A percentile compares a stretch with the other conserved stretches of the same genome.
Conservation (phyloP, 2,113 vertebrate species). For the Tragelaphus imberbis region DNA sequence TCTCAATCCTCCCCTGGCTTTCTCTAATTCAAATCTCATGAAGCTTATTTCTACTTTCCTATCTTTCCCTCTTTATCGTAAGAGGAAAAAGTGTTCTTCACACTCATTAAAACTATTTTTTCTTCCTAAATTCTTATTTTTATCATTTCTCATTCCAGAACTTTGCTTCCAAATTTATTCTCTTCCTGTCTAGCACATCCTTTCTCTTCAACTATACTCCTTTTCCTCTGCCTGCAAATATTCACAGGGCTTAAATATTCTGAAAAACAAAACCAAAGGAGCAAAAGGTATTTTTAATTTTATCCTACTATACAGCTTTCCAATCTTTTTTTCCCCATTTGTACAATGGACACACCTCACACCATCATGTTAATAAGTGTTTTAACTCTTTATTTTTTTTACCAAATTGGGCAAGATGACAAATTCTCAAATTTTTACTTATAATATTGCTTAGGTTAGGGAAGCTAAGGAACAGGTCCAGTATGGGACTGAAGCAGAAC, state of each 20-base stretch:
- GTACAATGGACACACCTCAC: background rate
- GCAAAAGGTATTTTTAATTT: background rate
- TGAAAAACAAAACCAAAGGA: background rate
- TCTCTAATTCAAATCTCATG: background rate
- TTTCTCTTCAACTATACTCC: background rate
- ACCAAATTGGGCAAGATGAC: background rate
- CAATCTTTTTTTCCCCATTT: background rate
- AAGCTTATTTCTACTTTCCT: background rate
- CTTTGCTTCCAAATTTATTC: background rate
- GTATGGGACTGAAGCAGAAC: background rate
- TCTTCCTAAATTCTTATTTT: background rate
- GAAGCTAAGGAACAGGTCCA: background rate
- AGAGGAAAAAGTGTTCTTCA: background rate
- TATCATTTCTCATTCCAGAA: background rate
- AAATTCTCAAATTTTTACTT: background rate
- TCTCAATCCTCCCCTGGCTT: fast-evolving
- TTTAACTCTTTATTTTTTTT: background rate
- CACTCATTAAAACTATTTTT: background rate
- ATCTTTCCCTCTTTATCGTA: background rate
- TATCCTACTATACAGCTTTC: background rate
- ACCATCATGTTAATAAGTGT: background rate
- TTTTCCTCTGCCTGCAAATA: background rate
- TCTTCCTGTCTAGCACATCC: background rate
- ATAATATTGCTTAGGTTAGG: background rate
- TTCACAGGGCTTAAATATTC: background rate